These are phyloP conservation scores for Tupaia tana DNA, from an alignment of 2,113 vertebrate genomes.

Conservation along the genomic window DNA sequence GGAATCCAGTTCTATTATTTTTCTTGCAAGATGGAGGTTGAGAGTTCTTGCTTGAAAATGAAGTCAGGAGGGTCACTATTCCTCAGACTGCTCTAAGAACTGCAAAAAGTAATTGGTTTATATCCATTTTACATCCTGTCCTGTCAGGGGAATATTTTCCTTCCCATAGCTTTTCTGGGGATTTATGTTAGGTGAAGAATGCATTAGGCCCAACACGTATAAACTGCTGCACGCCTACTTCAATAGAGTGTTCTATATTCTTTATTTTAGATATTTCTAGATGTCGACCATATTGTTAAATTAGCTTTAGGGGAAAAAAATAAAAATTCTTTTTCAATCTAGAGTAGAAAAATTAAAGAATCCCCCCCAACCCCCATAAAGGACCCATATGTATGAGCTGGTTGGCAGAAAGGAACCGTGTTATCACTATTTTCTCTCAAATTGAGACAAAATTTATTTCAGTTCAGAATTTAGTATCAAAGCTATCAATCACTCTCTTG, in stretches of 20 bases:
- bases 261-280: slow-evolving; percentile 43
- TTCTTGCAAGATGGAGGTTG: background rate
- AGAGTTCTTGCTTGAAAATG: slow-evolving; percentile 53
- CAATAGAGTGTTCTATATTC: background rate
- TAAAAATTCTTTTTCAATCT: background rate
- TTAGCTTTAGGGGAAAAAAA: slow-evolving; percentile 53
- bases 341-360: background rate
- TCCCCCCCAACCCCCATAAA: background rate
- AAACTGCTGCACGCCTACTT: background rate
- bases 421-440: slow-evolving; percentile 43
- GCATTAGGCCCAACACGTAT: slow-evolving; percentile 1
- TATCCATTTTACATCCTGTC: slow-evolving; percentile 42
- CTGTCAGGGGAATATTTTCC: slow-evolving; percentile 36
- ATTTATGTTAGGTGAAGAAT: slow-evolving; percentile 4
- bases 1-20: slow-evolving; percentile 59
- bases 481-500: slow-evolving; percentile 59
- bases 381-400: background rate
- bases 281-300: slow-evolving; percentile 29
- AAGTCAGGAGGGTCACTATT: slow-evolving; percentile 70
- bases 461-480: slow-evolving; percentile 61
- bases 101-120: slow-evolving; percentile 66
- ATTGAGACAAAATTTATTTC: slow-evolving; percentile 70
- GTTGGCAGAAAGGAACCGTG: background rate
- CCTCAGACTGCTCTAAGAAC: slow-evolving; percentile 51
- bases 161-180: slow-evolving; percentile 44